Evolutionary conservation across 2,888 invertebrate species (phyloP).

Genomic region (Zelleria hepariella): DNA sequence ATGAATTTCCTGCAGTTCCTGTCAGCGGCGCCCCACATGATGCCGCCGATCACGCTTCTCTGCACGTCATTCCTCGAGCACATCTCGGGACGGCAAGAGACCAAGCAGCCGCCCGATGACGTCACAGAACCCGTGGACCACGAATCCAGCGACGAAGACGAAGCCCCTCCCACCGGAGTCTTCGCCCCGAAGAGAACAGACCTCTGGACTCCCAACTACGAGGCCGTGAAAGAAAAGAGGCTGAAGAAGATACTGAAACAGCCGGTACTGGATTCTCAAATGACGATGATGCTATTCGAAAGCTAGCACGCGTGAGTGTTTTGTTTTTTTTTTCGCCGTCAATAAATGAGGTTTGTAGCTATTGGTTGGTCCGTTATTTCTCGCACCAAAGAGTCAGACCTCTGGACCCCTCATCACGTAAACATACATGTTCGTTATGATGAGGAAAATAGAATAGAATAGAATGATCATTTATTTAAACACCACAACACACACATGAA

Average conservation of each 20-base stretch:
- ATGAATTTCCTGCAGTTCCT: constrained; percentile 36
- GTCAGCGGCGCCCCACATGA: constrained; percentile 56
- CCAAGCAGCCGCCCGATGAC: constrained; percentile 20
- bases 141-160: constrained; percentile 51
- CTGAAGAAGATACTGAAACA: constrained; percentile 45
- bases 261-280: constrained; percentile 39
- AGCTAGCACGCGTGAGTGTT: background rate
- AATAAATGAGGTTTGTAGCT: background rate
- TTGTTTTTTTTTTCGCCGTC: background rate
- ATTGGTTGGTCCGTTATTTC: background rate
- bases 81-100: constrained; percentile 40
- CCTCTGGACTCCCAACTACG: constrained; percentile 55
- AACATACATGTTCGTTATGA: no score
- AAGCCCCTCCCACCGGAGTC: constrained; percentile 24
- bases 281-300: constrained; percentile 38
- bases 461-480: no score
- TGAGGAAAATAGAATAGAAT: no score
- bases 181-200: constrained; percentile 34
- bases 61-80: constrained; percentile 55
- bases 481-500: no score
- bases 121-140: constrained; percentile 28
- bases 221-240: constrained; percentile 59
- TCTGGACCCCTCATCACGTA: no score
- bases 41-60: constrained; percentile 53
- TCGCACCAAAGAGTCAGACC: no score